A percentile compares a stretch with the other conserved stretches of the same genome.
phyloP scores from a whole-genome alignment of 1,140 invertebrate genomes.

The Drosophila funebris region DNA sequence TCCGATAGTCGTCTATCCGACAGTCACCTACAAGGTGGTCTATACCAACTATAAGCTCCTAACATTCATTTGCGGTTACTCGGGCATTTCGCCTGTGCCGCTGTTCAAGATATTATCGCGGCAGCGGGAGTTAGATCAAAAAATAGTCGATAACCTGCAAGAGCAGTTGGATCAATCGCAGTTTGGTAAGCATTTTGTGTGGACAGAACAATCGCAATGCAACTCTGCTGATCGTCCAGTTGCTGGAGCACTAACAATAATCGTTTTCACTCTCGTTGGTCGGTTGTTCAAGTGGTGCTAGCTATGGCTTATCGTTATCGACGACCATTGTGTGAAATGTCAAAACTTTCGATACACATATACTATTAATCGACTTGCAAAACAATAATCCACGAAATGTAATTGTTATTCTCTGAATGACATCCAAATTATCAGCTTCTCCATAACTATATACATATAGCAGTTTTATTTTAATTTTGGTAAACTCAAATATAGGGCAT shows the following conservation, averaged over 20 bases:
- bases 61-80: constrained; percentile 48
- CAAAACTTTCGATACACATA: not conserved
- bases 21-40: constrained; percentile 51
- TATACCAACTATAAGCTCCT: constrained; percentile 1
- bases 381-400: too few species aligned
- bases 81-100: constrained; percentile 41
- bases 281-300: not conserved
- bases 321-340: not conserved
- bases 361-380: not conserved
- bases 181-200: constrained; percentile 13
- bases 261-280: not conserved
- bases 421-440: too few species aligned
- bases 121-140: constrained; percentile 7
- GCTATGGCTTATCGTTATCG: not conserved
- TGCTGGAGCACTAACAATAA: not conserved
- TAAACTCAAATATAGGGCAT: not conserved
- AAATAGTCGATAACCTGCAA: not conserved
- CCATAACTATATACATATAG: too few species aligned
- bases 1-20: not conserved
- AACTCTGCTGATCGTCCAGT: constrained; percentile 32
- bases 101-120: constrained; percentile 53
- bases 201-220: constrained; percentile 50
- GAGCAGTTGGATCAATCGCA: not conserved
- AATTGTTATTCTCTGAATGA: too few species aligned
- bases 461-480: too few species aligned